phyloP scores from a whole-genome alignment of 2,797 vertebrate genomes.

The Betta splendens region DNA sequence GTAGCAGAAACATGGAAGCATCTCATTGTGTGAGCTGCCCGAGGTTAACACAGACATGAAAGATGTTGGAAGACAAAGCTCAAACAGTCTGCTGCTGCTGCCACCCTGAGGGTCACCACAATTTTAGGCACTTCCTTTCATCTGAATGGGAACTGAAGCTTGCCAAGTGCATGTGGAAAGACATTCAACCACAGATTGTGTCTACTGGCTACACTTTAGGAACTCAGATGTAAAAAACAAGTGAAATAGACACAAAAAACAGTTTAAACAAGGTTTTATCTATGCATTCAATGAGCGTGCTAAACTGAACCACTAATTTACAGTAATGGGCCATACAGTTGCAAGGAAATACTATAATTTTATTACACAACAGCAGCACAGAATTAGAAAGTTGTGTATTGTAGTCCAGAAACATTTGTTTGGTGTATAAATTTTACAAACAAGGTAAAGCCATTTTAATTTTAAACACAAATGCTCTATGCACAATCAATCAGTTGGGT shows the following conservation, averaged over 20 bases:
- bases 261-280: background rate
- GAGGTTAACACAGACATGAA: conserved; percentile 24
- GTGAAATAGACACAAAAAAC: background rate
- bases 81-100: background rate
- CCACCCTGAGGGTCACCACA: conserved; percentile 18
- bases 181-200: conserved; percentile 17
- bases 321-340: background rate
- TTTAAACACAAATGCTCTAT: background rate
- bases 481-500: background rate
- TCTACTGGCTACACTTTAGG: conserved; percentile 7
- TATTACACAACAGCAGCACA: background rate
- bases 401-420: background rate
- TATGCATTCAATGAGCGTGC: background rate
- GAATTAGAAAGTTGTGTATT: background rate
- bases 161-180: conserved; percentile 3
- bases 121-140: conserved; percentile 37
- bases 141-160: conserved; percentile 26
- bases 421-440: conserved; percentile 8
- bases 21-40: background rate
- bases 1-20: conserved; percentile 5
- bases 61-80: conserved; percentile 29
- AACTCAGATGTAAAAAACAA: conserved; percentile 3
- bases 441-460: background rate
- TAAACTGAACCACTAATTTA: conserved; percentile 8
- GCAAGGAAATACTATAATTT: background rate